Evolutionary conservation across 1,140 invertebrate genomes (phyloP).

Genomic region (Achatina immaculata): DNA sequence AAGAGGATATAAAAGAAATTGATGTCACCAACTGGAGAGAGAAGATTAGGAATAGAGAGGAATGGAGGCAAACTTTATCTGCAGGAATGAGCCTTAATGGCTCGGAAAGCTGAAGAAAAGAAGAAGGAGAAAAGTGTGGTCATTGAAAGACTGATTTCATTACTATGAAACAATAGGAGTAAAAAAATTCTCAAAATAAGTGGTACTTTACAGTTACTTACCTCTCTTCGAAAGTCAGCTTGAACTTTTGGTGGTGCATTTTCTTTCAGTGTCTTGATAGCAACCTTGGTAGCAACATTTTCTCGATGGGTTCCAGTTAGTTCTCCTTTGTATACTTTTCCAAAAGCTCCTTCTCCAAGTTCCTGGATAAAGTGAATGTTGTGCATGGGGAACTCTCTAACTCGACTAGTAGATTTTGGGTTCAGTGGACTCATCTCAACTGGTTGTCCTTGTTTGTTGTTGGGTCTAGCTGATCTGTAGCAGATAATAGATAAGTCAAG

Average conservation of each 20-base stretch:
- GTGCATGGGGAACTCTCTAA: conserved; percentile 77
- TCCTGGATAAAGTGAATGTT: conserved; percentile 92
- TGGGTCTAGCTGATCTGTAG: conserved; percentile 41
- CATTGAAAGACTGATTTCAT: too few species aligned
- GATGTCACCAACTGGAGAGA: too few species aligned
- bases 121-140: too few species aligned
- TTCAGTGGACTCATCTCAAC: conserved; percentile 66
- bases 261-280: conserved; percentile 94
- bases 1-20: too few species aligned
- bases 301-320: conserved; percentile 75
- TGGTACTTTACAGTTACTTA: too few species aligned
- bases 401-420: conserved; percentile 57
- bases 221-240: conserved; percentile 88
- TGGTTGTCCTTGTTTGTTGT: conserved; percentile 47
- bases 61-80: too few species aligned
- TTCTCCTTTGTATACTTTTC: conserved; percentile 86
- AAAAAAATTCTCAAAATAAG: too few species aligned
- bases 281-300: conserved; percentile 80
- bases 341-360: conserved; percentile 95
- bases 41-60: too few species aligned
- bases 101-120: too few species aligned
- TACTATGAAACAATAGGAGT: too few species aligned
- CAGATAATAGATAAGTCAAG: background rate
- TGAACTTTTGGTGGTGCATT: conserved; percentile 91
- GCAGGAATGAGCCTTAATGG: too few species aligned